phyloP scores from a whole-genome alignment of 2,888 invertebrate genomes.

The Drosophila dives region DNA sequence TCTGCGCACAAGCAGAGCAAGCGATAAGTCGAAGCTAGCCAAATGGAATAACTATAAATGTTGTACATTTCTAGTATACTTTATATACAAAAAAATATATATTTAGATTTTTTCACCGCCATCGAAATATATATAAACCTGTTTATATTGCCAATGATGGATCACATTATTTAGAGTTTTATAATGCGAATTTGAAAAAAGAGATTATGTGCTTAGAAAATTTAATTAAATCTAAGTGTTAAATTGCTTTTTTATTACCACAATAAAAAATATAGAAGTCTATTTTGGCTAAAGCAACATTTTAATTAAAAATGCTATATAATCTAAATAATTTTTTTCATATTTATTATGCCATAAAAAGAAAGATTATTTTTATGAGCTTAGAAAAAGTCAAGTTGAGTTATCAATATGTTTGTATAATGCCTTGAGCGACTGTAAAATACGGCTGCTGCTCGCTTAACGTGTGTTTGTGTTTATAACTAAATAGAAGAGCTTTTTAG shows the following conservation, averaged over 20 bases:
- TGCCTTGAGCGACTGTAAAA: slow-evolving; percentile 28
- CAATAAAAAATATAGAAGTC: neutral
- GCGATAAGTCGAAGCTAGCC: neutral
- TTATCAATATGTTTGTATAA: slow-evolving; percentile 6
- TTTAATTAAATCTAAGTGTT: too few relatives aligned
- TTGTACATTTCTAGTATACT: neutral
- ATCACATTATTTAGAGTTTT: too few relatives aligned
- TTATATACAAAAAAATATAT: neutral
- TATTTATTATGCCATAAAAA: neutral
- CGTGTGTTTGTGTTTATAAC: slow-evolving; percentile 58
- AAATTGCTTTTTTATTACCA: neutral
- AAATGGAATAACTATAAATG: neutral
- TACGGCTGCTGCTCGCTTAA: slow-evolving; percentile 14
- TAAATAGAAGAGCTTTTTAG: slow-evolving; percentile 70
- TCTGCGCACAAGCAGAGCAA: slow-evolving; percentile 20
- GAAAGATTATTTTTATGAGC: neutral
- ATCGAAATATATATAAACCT: too few relatives aligned
- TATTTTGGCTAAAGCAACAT: neutral
- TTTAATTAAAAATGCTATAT: neutral
- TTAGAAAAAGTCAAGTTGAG: neutral
- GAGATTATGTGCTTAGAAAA: too few relatives aligned
- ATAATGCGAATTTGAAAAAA: too few relatives aligned
- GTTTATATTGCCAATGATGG: too few relatives aligned
- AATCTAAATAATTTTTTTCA: neutral
- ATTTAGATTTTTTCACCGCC: neutral